Percentiles rank a stretch among this genome's conserved stretches.
These are phyloP conservation scores for Drosophila nebulosa DNA, from an alignment of 1,140 invertebrate genomes.

Conservation along the genomic window DNA sequence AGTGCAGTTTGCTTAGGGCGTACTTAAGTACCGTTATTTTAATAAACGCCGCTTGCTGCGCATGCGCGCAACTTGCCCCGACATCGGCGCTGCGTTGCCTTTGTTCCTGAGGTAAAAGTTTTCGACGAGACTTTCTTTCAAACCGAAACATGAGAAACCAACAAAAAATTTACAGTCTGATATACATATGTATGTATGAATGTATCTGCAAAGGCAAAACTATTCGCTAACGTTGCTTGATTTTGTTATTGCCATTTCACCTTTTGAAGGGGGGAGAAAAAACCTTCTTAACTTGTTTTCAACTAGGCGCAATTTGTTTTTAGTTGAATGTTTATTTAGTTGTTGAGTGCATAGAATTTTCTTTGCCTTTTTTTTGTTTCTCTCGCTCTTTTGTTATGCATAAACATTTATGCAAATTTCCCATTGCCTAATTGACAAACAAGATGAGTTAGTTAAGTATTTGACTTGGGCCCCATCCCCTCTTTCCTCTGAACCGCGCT, in stretches of 20 bases:
- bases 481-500: background rate
- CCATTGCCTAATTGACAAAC: conserved; percentile 53
- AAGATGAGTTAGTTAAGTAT: conserved; percentile 36
- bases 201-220: background rate
- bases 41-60: conserved; percentile 67
- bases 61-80: conserved; percentile 41
- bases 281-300: background rate
- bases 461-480: conserved; percentile 11
- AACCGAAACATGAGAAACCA: conserved; percentile 6
- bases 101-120: conserved; percentile 36
- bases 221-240: background rate
- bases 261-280: background rate
- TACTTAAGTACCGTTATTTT: conserved; percentile 76
- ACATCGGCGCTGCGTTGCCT: background rate
- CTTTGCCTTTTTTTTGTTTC: background rate
- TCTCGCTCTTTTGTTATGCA: conserved; percentile 36
- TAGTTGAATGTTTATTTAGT: conserved; percentile 38
- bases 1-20: conserved; percentile 75
- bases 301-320: conserved; percentile 33
- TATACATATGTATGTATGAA: conserved; percentile 8
- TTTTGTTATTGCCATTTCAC: background rate
- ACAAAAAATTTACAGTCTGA: conserved; percentile 9
- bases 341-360: conserved; percentile 32
- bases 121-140: conserved; percentile 56
- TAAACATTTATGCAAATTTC: conserved; percentile 60